Evolutionary conservation across 2,888 invertebrate species (phyloP).

Genomic region (Mylabris sibirica): DNA sequence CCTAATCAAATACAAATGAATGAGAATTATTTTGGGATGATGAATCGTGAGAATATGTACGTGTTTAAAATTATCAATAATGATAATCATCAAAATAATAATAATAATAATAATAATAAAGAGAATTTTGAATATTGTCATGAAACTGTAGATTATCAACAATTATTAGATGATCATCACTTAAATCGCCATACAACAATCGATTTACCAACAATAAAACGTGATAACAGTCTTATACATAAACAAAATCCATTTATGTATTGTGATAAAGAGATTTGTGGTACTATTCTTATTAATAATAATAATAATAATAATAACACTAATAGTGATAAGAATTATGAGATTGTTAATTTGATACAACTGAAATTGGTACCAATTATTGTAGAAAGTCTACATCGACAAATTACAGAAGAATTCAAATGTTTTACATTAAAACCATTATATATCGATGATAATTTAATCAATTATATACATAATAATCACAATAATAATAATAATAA

Average conservation of each 20-base stretch:
- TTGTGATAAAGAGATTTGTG: constrained; percentile 60
- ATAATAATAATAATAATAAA: constrained; percentile 35
- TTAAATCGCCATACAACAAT: constrained; percentile 54
- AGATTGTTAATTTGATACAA: constrained; percentile 61
- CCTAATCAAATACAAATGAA: constrained; percentile 68
- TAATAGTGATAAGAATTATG: constrained; percentile 54
- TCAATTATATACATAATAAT: constrained; percentile 38
- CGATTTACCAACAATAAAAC: constrained; percentile 58
- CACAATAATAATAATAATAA: constrained; percentile 31
- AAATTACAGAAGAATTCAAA: constrained; percentile 64
- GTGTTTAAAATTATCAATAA: constrained; percentile 65
- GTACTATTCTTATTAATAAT: constrained; percentile 56
- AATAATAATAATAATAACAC: background rate
- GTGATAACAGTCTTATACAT: constrained; percentile 59
- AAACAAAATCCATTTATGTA: constrained; percentile 61
- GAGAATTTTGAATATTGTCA: constrained; percentile 37
- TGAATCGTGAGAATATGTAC: constrained; percentile 69
- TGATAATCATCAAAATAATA: constrained; percentile 32
- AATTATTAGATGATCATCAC: constrained; percentile 53
- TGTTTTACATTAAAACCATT: constrained; percentile 63
- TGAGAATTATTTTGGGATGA: constrained; percentile 74
- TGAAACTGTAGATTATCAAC: constrained; percentile 54
- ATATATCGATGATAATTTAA: constrained; percentile 55
- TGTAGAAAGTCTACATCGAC: constrained; percentile 57
- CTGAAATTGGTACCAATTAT: constrained; percentile 61